Evolutionary conservation across 2,113 vertebrate species (phyloP), one percentile per base, ranked within the genome.

Genomic region (Falcunculus frontatus): DNA sequence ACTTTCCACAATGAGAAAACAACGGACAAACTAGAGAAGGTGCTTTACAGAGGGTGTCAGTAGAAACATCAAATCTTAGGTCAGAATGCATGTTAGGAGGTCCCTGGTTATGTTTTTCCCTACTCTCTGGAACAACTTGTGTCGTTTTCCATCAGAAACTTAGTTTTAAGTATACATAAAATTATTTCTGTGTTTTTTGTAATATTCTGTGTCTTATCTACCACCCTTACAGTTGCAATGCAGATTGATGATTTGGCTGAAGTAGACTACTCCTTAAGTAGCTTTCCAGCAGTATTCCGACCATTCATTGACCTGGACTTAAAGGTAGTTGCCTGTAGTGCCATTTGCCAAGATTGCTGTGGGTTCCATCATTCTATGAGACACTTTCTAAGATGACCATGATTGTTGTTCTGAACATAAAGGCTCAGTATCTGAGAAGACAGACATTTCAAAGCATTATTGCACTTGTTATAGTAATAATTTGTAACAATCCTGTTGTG

Each of bases 221-320:
- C 70, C 26, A 70, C 25, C 29, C 41, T 81, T 95, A 92, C 95
- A 98, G 98, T 95, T 80, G 72, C 90, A 94, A 96, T 67, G 76
- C 97, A 94, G 3, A 79, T 98, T 52, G 93, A 98, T 91, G 94
- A 97, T 79, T 96, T 97, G 69, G 96, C 93, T 7, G 22, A 97
- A 89, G 74, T 98, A 95, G 98, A 98, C 94, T 97, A 95, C 53
- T 98, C 98, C 55, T 91, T 98, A 39, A 70, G 83, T 29, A 82
- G 79, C 53, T 59, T 92, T 52, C 97, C 97, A 73, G 89, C 96
- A 95, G 69, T 98, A 52, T 96, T 92, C 26, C 88, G 1, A 29
- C 60, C 89, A 57, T 96, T 95, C 78, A 93, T 98, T 60, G 95
- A 98, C 84, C 95, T 98, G 87, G 92, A 98, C 72, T 96, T 98